Evolutionary conservation across 2,113 vertebrate genomes (phyloP).

Genomic region (Pelodiscus sinensis): DNA sequence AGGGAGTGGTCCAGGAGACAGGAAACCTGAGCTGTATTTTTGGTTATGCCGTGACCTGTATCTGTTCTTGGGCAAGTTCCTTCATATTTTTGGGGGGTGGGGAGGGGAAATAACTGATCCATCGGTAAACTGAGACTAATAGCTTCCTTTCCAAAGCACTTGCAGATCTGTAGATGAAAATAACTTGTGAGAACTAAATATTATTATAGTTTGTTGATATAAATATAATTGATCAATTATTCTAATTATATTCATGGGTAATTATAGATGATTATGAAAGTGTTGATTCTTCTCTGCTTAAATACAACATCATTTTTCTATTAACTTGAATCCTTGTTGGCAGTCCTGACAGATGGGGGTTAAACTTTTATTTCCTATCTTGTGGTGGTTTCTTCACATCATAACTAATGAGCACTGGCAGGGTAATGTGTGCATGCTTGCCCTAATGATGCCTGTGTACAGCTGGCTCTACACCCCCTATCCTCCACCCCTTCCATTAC

Average conservation of each 20-base stretch:
- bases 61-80: not conserved
- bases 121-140: not conserved
- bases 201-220: not conserved
- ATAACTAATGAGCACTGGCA: not conserved
- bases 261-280: not conserved
- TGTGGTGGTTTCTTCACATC: not conserved
- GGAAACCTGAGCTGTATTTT: not conserved
- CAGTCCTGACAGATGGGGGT: not conserved
- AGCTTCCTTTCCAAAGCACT: not conserved
- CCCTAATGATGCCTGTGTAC: not conserved
- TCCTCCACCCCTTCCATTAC: not conserved
- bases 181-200: not conserved
- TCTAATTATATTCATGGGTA: not conserved
- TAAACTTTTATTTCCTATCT: not conserved
- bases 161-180: not conserved
- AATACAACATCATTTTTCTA: not conserved
- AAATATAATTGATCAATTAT: not conserved
- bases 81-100: not conserved
- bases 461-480: not conserved
- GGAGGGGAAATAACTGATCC: not conserved
- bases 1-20: not conserved
- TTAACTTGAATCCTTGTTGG: not conserved
- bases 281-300: not conserved
- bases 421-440: not conserved
- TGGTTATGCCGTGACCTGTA: not conserved